Evolutionary conservation across 2,888 invertebrate species (phyloP), one percentile per base, ranked within the genome.

Genomic region (Clitarchus hookeri): DNA sequence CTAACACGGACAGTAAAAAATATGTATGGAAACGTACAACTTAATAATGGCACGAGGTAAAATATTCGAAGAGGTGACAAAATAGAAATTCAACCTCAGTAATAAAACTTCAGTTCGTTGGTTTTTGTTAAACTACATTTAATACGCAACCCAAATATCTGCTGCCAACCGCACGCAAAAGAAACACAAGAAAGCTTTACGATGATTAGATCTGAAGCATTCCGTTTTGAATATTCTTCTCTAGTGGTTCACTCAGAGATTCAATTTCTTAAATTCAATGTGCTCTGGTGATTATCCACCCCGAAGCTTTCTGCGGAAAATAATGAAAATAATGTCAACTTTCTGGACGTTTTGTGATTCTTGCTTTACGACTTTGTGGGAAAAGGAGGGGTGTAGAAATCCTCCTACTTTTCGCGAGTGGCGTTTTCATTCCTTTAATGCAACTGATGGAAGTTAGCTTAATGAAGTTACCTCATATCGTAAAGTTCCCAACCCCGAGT

Each of bases 271-370:
- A n/a, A 65, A 65, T n/a, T 6, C 65, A 65, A 1, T n/a, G 65
- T 19, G 16, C 65, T 65, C 65, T n/a, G 11, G 23, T 65, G 65
- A 65, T n/a, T n/a, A 65, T 65, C 65, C 8, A n/a, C 19, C 65
- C 8, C 65, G 3, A 19, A 2, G 65, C 65, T 65, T n/a, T 65
- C 8, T 6, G 16, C 65, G n/a, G 65, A 8, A 23, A 6, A 23
- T n/a, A 65, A 65, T 65, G 65, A n/a, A 65, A 65, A 65, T 19
- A 65, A 65, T 65, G 65, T 65, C 65, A n/a, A n/a, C 65, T 65
- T 65, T 65, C 65, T n/a, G n/a, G 65, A 65, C 65, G 65, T 19
- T 65, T 65, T 65, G 65, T n/a, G 65, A 19, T 65, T n/a, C 65
- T 19, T 65, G 65, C 65, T 65, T 23, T 65, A 9, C 65, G n/a